Conservation (phyloP, 1,140 invertebrate species). For the Holotrichia oblita region DNA sequence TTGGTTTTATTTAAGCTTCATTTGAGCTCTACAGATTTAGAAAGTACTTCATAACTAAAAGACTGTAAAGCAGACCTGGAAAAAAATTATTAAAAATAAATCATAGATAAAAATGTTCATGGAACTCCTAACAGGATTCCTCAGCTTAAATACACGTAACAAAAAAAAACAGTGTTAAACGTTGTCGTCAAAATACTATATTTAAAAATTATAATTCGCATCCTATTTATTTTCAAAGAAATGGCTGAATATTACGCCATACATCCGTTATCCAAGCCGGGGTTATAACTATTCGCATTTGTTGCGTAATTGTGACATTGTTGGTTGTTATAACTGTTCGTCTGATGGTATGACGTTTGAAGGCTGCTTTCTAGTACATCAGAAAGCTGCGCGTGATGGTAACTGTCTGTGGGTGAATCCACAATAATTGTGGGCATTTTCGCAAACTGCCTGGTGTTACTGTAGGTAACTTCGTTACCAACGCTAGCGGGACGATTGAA, state of each 20-base stretch:
- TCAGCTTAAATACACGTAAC: no score
- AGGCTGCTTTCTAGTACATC: conserved; percentile 54
- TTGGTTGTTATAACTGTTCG: conserved; percentile 46
- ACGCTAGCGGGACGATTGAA: conserved; percentile 50
- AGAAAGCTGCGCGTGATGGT: conserved; percentile 53
- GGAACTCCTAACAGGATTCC: no score
- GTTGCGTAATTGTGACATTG: conserved; percentile 52
- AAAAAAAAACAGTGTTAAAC: no score
- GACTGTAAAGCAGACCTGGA: no score
- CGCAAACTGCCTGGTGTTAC: conserved; percentile 13
- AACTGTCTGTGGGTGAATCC: conserved; percentile 55
- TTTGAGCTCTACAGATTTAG: no score
- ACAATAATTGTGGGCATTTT: conserved; percentile 57
- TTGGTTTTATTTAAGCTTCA: not conserved
- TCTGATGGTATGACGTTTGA: conserved; percentile 45
- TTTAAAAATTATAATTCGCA: not conserved
- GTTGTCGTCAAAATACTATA: no score
- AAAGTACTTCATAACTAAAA: no score
- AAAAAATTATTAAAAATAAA: no score
- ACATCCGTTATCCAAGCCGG: conserved; percentile 58
- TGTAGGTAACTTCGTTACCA: conserved; percentile 43
- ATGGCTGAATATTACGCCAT: conserved; percentile 54
- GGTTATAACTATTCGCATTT: conserved; percentile 53
- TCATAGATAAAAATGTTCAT: no score
- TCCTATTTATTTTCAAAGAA: not conserved